Percentiles rank a stretch among this genome's conserved stretches.
phyloP scores from a whole-genome alignment of 2,113 vertebrate species.

The Solenodon paradoxus region DNA sequence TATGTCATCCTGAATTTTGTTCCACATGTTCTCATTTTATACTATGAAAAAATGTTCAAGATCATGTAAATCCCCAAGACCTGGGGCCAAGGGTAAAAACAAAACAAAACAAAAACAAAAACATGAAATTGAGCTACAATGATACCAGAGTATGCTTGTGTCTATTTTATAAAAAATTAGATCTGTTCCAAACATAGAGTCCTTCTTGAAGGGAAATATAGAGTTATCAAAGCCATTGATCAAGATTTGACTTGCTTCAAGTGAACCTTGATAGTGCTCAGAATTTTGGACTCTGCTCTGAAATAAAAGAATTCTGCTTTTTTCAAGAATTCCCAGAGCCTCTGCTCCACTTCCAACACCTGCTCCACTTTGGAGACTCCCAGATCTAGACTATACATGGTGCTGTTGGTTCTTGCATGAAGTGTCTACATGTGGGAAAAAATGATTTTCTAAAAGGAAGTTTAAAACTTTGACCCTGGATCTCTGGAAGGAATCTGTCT shows the following conservation, averaged over 20 bases:
- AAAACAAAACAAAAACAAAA: neutral
- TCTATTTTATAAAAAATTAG: neutral
- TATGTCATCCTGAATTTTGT: neutral
- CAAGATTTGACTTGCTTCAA: neutral
- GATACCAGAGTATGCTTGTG: neutral
- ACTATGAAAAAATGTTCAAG: too few relatives aligned
- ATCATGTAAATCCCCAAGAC: neutral
- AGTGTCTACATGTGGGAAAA: neutral
- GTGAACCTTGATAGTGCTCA: neutral
- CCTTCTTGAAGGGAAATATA: neutral
- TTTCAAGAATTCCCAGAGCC: neutral
- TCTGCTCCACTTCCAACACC: neutral
- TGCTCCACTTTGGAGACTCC: neutral
- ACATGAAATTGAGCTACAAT: neutral
- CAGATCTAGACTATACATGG: neutral
- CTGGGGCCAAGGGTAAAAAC: too few relatives aligned
- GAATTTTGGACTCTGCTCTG: neutral
- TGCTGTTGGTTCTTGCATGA: neutral
- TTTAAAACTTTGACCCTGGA: neutral
- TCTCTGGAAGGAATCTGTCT: neutral
- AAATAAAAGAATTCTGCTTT: neutral
- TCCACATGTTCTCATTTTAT: neutral
- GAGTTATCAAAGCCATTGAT: neutral
- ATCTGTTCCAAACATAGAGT: too few relatives aligned
- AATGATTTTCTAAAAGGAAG: neutral